phyloP scores from a whole-genome alignment of 2,113 vertebrate genomes.

The Numida meleagris region DNA sequence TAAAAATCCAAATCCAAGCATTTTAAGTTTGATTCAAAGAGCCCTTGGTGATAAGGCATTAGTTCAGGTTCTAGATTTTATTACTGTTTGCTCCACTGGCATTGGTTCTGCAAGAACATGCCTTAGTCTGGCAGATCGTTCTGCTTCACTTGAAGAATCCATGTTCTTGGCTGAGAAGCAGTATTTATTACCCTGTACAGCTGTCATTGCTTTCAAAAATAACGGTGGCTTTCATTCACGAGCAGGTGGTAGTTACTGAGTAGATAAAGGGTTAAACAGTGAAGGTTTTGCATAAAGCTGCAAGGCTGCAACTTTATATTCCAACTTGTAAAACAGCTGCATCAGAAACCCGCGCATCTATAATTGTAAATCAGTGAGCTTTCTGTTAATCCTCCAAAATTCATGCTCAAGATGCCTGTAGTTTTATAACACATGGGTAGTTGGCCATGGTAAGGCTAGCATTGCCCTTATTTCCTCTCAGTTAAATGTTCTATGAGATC shows the following conservation, averaged over 20 bases:
- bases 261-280: neutral
- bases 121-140: neutral
- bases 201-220: neutral
- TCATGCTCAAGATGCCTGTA: neutral
- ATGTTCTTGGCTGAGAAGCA: neutral
- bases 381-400: constrained; percentile 45
- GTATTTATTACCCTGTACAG: neutral
- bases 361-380: constrained; percentile 32
- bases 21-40: neutral
- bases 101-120: neutral
- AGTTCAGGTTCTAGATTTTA: neutral
- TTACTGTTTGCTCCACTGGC: neutral
- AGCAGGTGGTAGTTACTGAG: neutral
- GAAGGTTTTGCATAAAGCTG: neutral
- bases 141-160: neutral
- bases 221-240: neutral
- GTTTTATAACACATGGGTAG: constrained; percentile 3
- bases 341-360: neutral
- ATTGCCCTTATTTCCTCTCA: constrained; percentile 54
- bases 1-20: neutral
- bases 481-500: constrained; percentile 45
- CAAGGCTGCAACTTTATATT: neutral
- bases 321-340: neutral
- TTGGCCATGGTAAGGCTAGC: constrained; percentile 12
- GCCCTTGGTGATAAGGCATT: neutral